Evolutionary conservation across 2,888 invertebrate genomes (phyloP).

Genomic region (Eledona agricola): DNA sequence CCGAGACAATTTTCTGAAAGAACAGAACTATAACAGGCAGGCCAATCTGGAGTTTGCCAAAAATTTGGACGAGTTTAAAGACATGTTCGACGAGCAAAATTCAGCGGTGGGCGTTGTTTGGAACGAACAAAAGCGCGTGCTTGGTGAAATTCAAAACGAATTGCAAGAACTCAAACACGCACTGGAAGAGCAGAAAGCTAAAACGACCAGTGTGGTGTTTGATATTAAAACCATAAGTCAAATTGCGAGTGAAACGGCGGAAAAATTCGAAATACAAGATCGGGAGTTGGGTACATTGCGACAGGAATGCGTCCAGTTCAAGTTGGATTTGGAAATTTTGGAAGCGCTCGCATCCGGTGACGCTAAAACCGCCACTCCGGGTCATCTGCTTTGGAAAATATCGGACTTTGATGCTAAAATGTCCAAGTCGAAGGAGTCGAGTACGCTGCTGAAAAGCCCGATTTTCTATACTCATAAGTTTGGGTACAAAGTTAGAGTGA

Average conservation of each 20-base stretch:
- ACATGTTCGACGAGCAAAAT: constrained; percentile 58
- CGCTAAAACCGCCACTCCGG: constrained; percentile 3
- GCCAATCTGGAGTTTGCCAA: constrained; percentile 46
- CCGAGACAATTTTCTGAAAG: constrained; percentile 52
- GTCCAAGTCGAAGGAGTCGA: constrained; percentile 73
- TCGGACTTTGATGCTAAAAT: constrained; percentile 72
- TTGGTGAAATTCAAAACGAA: constrained; percentile 50
- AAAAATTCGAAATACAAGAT: constrained; percentile 65
- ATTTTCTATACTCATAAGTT: constrained; percentile 75
- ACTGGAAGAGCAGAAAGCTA: constrained; percentile 61
- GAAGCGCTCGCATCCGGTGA: constrained; percentile 53
- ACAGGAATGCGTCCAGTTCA: constrained; percentile 61
- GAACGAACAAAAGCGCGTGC: constrained; percentile 57
- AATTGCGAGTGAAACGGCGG: constrained; percentile 64
- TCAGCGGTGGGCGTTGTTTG: constrained; percentile 57
- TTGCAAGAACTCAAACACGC: constrained; percentile 46
- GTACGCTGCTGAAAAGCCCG: constrained; percentile 72
- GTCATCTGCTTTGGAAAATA: constrained; percentile 75
- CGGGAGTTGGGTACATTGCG: constrained; percentile 60
- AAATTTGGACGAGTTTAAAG: constrained; percentile 55
- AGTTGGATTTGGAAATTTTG: constrained; percentile 62
- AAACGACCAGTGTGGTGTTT: constrained; percentile 63
- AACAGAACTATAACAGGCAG: constrained; percentile 51
- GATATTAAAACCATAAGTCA: constrained; percentile 65
- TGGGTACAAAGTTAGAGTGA: constrained; percentile 78